A percentile compares a stretch with the other conserved stretches of the same genome.
phyloP scores from a whole-genome alignment of 92 coral and sea anemone species.

The Phenganax marumi region DNA sequence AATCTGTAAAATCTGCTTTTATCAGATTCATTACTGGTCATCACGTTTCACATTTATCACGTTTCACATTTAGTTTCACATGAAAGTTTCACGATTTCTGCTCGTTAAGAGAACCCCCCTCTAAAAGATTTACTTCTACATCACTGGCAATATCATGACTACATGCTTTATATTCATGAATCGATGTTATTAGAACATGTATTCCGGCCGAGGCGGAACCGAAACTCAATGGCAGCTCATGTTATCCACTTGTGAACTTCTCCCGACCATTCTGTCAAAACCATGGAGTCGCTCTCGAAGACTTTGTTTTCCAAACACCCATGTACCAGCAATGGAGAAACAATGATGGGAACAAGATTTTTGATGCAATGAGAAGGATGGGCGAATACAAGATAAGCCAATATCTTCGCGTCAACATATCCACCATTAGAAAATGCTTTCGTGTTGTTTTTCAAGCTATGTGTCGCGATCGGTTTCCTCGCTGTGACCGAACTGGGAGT shows the following conservation, averaged over 20 bases:
- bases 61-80: no score
- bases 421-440: background rate
- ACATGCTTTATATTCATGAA: no score
- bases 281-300: background rate
- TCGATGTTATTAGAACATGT: background rate
- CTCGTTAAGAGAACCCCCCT: no score
- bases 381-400: background rate
- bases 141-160: no score
- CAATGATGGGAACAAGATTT: background rate
- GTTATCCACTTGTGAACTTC: constrained; percentile 11
- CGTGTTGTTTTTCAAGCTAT: background rate
- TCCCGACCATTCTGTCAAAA: constrained; percentile 1
- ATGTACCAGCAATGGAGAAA: background rate
- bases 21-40: no score
- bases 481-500: background rate
- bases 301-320: background rate
- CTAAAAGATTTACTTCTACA: no score
- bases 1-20: no score
- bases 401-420: background rate
- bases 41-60: no score
- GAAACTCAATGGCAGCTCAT: background rate
- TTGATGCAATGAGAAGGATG: background rate
- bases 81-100: no score
- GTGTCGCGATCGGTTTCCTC: background rate
- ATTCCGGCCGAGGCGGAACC: constrained; percentile 28